These are phyloP conservation scores for Blennius ocellaris DNA, from an alignment of 2,113 vertebrate genomes.

Conservation along the genomic window DNA sequence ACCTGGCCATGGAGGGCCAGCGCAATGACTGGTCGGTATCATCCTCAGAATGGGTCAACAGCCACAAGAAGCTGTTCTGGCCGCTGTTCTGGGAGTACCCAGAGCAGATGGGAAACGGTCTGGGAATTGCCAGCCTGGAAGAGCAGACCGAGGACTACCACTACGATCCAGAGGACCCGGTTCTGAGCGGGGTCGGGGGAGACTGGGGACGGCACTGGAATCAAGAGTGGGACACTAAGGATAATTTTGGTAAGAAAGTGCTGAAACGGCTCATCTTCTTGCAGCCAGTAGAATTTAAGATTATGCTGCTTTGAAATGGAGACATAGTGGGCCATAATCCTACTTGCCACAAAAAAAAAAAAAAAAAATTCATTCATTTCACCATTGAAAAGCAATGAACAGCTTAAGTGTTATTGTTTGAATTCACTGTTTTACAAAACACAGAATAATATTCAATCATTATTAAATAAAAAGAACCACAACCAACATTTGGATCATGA, in stretches of 20 bases:
- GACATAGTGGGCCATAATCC: too few relatives aligned
- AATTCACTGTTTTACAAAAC: too few relatives aligned
- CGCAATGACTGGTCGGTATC: slow-evolving; percentile 82
- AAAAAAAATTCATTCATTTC: too few relatives aligned
- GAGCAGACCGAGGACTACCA: slow-evolving; percentile 73
- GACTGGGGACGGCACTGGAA: slow-evolving; percentile 81
- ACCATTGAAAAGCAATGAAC: too few relatives aligned
- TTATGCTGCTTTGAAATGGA: too few relatives aligned
- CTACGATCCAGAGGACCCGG: slow-evolving; percentile 81
- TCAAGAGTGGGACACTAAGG: slow-evolving; percentile 84
- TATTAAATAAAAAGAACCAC: too few relatives aligned
- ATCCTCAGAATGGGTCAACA: slow-evolving; percentile 75
- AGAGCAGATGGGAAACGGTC: slow-evolving; percentile 75
- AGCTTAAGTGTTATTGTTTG: too few relatives aligned
- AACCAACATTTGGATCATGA: too few relatives aligned
- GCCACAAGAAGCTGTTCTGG: slow-evolving; percentile 88
- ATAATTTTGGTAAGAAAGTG: slow-evolving; percentile 83
- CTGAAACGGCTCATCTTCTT: too few relatives aligned
- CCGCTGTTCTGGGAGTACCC: slow-evolving; percentile 89
- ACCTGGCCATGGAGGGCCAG: slow-evolving; percentile 83
- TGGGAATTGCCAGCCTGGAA: slow-evolving; percentile 64
- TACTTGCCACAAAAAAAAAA: too few relatives aligned
- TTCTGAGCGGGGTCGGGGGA: slow-evolving; percentile 82
- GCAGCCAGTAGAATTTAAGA: too few relatives aligned
- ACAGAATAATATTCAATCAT: too few relatives aligned